Conservation (phyloP, 1,140 invertebrate genomes). For the Laupala kohalensis region DNA sequence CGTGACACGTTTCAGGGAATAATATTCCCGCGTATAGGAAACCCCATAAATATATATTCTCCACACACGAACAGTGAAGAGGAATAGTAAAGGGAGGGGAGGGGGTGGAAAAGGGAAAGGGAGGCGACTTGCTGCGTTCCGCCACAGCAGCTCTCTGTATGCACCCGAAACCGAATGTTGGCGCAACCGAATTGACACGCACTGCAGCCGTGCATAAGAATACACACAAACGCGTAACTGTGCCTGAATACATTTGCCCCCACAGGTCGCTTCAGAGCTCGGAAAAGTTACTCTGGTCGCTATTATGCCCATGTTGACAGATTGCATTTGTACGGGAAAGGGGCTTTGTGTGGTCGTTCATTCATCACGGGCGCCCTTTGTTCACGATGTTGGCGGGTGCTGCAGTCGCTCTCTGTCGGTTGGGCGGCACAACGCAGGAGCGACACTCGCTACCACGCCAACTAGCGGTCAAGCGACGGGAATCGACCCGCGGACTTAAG, state of each 20-base stretch:
- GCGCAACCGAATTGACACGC: not conserved
- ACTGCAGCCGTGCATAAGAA: not conserved
- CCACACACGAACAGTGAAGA: no score
- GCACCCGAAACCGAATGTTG: not conserved
- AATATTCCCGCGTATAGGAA: no score
- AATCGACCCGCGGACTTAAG: no score
- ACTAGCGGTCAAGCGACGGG: not conserved
- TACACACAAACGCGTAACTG: not conserved
- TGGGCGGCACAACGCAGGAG: no score
- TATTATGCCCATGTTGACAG: not conserved
- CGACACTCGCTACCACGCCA: no score
- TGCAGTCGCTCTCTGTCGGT: not conserved
- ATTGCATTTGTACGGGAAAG: not conserved
- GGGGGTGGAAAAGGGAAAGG: no score
- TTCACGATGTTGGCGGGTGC: not conserved
- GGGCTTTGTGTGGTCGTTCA: not conserved
- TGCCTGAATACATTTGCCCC: not conserved
- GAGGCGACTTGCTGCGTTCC: not conserved
- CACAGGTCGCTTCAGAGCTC: not conserved
- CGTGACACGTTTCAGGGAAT: no score
- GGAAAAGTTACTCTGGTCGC: not conserved
- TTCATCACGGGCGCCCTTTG: not conserved
- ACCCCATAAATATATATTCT: not conserved
- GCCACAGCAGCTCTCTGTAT: not conserved
- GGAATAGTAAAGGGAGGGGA: no score